phyloP scores from a whole-genome alignment of 2,797 vertebrate species.

The Tenualosa ilisha region DNA sequence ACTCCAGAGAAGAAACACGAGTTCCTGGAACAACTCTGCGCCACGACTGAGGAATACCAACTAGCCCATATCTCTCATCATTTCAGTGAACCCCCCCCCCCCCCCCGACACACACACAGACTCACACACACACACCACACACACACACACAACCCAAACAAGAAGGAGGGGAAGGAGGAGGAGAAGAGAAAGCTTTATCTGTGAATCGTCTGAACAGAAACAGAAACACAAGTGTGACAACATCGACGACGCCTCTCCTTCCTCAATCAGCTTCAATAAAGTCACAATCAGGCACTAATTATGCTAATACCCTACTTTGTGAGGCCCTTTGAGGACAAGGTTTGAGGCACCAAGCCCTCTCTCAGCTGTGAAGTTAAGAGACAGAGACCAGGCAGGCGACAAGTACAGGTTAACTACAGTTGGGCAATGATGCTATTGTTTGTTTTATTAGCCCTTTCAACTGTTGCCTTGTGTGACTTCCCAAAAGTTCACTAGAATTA shows the following conservation, averaged over 20 bases:
- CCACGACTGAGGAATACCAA: slow-evolving; percentile 12
- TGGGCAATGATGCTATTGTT: too few species aligned
- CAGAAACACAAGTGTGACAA: not conserved
- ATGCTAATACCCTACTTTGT: not conserved
- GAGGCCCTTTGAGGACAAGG: not conserved
- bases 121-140: too few species aligned
- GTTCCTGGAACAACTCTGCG: not conserved
- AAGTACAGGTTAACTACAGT: not conserved
- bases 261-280: slow-evolving; percentile 14
- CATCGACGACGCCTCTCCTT: not conserved
- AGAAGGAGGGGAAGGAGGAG: not conserved
- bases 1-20: not conserved
- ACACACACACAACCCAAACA: too few species aligned
- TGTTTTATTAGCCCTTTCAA: too few species aligned
- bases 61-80: not conserved
- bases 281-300: not conserved
- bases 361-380: not conserved
- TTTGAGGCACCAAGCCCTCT: not conserved
- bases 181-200: not conserved
- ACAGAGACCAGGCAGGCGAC: not conserved
- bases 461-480: too few species aligned
- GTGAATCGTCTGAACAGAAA: not conserved
- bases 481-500: too few species aligned
- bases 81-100: not conserved
- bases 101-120: too few species aligned